Conservation (phyloP, 2,113 vertebrate genomes). For the Burhinus oedicnemus region DNA sequence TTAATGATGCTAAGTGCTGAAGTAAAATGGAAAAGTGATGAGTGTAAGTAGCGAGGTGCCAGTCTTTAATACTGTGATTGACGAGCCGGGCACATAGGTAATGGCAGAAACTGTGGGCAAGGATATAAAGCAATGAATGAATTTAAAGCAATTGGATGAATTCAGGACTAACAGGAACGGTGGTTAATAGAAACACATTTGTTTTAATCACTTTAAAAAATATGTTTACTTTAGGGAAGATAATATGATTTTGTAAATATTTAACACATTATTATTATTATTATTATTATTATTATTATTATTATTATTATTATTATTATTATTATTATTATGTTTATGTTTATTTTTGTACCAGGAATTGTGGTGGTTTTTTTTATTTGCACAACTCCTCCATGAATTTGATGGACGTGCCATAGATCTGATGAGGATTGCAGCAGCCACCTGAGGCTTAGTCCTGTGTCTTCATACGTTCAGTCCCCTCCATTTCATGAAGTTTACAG, state of each 20-base stretch:
- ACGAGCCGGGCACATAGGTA: not conserved
- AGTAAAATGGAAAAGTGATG: constrained; percentile 42
- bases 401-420: not conserved
- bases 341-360: not conserved
- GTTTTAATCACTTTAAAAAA: not conserved
- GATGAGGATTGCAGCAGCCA: not conserved
- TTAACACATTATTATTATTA: not conserved
- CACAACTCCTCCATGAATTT: not conserved
- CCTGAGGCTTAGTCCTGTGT: fast-evolving
- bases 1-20: constrained; percentile 62
- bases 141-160: not conserved
- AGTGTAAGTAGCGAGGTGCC: constrained; percentile 45
- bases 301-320: too few species aligned
- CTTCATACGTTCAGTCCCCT: not conserved
- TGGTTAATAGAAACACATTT: not conserved
- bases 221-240: not conserved
- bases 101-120: not conserved
- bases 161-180: not conserved
- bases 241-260: not conserved
- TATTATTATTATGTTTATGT: too few species aligned
- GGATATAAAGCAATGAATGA: not conserved
- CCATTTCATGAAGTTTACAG: not conserved
- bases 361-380: not conserved
- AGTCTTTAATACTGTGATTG: not conserved
- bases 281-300: too few species aligned